Conservation (phyloP, 2,888 invertebrate genomes). For the Nipponacmea schrenckii region DNA sequence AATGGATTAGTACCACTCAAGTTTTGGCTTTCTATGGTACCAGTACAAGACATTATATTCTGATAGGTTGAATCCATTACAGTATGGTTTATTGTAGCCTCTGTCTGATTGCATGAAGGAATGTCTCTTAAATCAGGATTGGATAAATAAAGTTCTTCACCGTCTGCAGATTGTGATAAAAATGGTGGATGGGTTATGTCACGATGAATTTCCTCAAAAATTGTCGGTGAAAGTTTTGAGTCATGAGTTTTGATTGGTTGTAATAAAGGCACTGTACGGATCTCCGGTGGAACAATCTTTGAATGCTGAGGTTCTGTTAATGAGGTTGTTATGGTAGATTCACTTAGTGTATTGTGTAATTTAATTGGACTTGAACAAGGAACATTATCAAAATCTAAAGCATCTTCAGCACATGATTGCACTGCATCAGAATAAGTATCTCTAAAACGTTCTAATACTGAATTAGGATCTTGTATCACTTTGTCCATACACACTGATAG, state of each 20-base stretch:
- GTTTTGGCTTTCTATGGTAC: not conserved
- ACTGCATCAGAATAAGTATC: not conserved
- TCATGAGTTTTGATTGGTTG: not conserved
- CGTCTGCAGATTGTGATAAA: not conserved
- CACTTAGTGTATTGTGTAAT: not conserved
- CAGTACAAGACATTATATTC: not conserved
- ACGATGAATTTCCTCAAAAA: not conserved
- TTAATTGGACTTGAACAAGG: constrained; percentile 1
- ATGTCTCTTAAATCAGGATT: not conserved
- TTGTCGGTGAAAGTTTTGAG: not conserved
- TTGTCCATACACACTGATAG: not conserved
- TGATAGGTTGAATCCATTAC: not conserved
- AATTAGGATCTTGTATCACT: not conserved
- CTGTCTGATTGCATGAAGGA: not conserved
- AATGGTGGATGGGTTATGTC: not conserved
- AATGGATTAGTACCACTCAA: not conserved
- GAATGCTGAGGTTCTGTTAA: not conserved
- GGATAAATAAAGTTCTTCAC: not conserved
- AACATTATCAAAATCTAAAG: not conserved
- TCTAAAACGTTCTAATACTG: not conserved
- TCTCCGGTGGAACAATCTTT: not conserved
- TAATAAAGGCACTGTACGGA: not conserved
- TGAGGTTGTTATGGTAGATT: not conserved
- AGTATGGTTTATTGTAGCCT: not conserved
- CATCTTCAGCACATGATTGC: not conserved